Conservation (phyloP, 2,113 vertebrate species). For the Gorilla gorilla region DNA sequence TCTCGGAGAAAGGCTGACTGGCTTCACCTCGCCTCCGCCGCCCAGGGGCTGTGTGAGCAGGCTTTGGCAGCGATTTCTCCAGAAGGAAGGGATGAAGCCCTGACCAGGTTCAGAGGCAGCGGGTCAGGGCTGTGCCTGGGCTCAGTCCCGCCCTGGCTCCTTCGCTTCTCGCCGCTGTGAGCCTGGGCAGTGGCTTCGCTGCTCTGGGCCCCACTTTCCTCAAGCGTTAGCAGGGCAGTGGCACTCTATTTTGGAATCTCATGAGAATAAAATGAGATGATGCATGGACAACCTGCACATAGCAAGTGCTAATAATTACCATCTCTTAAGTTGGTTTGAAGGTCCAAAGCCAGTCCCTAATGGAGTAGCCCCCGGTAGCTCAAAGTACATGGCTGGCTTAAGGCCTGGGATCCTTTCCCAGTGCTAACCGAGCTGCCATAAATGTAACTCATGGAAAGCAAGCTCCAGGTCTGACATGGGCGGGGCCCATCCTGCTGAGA, state of each 20-base stretch:
- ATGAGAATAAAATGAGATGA: not conserved
- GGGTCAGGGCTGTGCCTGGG: not conserved
- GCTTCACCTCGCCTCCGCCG: not conserved
- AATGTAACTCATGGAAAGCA: not conserved
- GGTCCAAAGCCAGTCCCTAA: not conserved
- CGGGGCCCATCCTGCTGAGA: rapidly evolving
- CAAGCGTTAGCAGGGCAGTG: not conserved
- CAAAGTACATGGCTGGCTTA: not conserved
- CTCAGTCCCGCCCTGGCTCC: not conserved
- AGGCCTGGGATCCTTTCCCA: not conserved
- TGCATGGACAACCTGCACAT: not conserved
- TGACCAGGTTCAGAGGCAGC: not conserved
- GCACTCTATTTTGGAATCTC: not conserved
- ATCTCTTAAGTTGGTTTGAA: not conserved
- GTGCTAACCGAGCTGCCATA: not conserved
- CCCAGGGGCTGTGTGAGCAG: not conserved
- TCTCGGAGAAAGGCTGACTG: not conserved
- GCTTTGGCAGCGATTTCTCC: not conserved
- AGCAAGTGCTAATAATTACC: not conserved
- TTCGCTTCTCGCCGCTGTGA: rapidly evolving
- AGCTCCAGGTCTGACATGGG: not conserved
- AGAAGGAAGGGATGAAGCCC: not conserved
- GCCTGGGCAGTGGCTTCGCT: not conserved
- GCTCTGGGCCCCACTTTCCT: not conserved
- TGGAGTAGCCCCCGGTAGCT: not conserved